Conservation (phyloP, 2,888 invertebrate genomes). For the Helleia helle region DNA sequence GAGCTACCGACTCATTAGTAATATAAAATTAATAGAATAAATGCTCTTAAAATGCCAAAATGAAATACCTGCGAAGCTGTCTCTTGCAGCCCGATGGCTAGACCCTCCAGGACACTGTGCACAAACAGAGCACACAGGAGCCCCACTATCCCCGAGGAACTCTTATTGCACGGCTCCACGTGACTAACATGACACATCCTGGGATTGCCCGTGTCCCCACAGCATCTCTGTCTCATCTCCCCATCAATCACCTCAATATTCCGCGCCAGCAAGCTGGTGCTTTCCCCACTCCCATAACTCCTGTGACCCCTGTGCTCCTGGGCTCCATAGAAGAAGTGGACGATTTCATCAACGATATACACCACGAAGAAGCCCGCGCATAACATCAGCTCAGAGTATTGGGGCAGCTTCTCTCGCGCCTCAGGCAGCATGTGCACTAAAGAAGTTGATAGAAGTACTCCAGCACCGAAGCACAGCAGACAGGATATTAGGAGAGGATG, state of each 20-base stretch:
- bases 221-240: constrained; percentile 42
- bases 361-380: constrained; percentile 81
- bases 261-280: constrained; percentile 33
- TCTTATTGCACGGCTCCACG: constrained; percentile 76
- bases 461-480: constrained; percentile 85
- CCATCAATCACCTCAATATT: constrained; percentile 29
- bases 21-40: no score
- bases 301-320: constrained; percentile 20
- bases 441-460: constrained; percentile 84
- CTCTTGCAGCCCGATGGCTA: constrained; percentile 86
- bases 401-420: constrained; percentile 74
- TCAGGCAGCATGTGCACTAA: constrained; percentile 88
- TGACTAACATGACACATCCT: constrained; percentile 79
- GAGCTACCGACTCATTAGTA: no score
- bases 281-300: constrained; percentile 38
- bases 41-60: no score
- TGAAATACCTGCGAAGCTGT: constrained; percentile 72
- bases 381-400: constrained; percentile 77
- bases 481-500: constrained; percentile 79
- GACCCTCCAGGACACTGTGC: constrained; percentile 85
- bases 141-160: constrained; percentile 77
- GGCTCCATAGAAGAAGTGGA: constrained; percentile 77
- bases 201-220: constrained; percentile 46
- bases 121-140: constrained; percentile 82
- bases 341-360: constrained; percentile 81